Evolutionary conservation across 2,888 invertebrate genomes (phyloP).

Genomic region (Xiphydria camelus): DNA sequence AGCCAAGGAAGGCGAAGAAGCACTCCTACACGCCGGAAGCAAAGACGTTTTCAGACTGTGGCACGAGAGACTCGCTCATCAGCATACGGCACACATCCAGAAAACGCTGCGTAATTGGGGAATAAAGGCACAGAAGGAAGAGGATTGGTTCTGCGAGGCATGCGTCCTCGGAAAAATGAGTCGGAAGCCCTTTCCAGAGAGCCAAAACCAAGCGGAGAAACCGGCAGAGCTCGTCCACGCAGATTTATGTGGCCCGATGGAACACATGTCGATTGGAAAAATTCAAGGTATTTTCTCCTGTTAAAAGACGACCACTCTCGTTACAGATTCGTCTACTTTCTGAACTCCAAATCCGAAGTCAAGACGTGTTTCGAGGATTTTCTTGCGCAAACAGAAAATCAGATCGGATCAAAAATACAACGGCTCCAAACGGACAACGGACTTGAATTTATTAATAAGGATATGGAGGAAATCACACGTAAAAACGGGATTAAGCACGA

Average conservation of each 20-base stretch:
- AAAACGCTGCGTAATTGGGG: slow-evolving; percentile 19
- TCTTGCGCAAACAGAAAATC: slow-evolving; percentile 5
- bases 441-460: slow-evolving; percentile 19
- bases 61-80: slow-evolving; percentile 33
- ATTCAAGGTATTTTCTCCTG: slow-evolving; percentile 13
- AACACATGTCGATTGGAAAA: slow-evolving; percentile 7
- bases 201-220: slow-evolving; percentile 3
- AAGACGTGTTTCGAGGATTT: slow-evolving; percentile 8
- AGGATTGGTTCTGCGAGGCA: slow-evolving; percentile 25
- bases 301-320: slow-evolving; percentile 22
- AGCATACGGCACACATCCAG: slow-evolving; percentile 25
- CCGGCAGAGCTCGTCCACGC: slow-evolving; percentile 16
- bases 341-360: slow-evolving; percentile 14
- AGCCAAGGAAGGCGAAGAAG: not conserved
- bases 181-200: slow-evolving; percentile 1
- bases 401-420: slow-evolving; percentile 10
- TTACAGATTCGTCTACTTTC: slow-evolving; percentile 17
- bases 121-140: slow-evolving; percentile 15
- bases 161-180: slow-evolving; percentile 16
- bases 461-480: slow-evolving; percentile 8
- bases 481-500: slow-evolving; percentile 22
- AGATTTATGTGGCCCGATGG: slow-evolving; percentile 22
- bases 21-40: not conserved
- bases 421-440: slow-evolving; percentile 23
- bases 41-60: slow-evolving; percentile 22